Evolutionary conservation across 1,140 invertebrate species (phyloP), one percentile per base, ranked within the genome.

Genomic region (Drosophila bocki): DNA sequence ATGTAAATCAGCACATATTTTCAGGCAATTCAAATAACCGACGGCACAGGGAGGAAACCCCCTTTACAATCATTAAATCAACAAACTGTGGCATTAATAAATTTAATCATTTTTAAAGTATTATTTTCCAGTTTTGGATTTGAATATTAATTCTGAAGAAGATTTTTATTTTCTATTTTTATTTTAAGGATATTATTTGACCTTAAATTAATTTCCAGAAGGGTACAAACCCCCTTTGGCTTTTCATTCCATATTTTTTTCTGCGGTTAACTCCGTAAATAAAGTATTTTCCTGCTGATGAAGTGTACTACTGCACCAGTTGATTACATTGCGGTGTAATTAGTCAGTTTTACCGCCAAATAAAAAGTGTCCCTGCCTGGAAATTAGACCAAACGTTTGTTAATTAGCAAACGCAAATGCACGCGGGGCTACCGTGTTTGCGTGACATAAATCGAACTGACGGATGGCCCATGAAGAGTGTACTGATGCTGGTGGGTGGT

Each of bases 381-480:
- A 45, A 70, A 62, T 61, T 53, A 54, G 58, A 59, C 57, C 56
- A 60, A 69, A 56, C 48, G 63, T 69, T 69, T 78, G 75, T 78
- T 78, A 78, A 78, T 78, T 78, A 78, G 75, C 50, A 78, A 70
- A 57, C 32, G 45, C 75, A 78, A 78, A 70, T 78, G 61, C 41
- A 59, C 63, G 53, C 48, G n/a, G 41, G 69, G 42, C 32, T 58
- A 53, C 15, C 7, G 35, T 35, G 69, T 50, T 59, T 60, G 37
- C 48, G 67, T 74, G 70, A 78, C 76, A 78, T 78, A 78, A 78
- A 78, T 78, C 77, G 64, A 70, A 71, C 57, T 57, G 75, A 76
- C 48, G 71, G 65, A 68, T 69, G 65, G 44, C 15, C 65, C 35
- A 29, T 41, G 19, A 50, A 65, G 11, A 57, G 37, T 35, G 35